Evolutionary conservation across 2,113 vertebrate genomes (phyloP), one percentile per base, ranked within the genome.

Genomic region (Chionis minor): DNA sequence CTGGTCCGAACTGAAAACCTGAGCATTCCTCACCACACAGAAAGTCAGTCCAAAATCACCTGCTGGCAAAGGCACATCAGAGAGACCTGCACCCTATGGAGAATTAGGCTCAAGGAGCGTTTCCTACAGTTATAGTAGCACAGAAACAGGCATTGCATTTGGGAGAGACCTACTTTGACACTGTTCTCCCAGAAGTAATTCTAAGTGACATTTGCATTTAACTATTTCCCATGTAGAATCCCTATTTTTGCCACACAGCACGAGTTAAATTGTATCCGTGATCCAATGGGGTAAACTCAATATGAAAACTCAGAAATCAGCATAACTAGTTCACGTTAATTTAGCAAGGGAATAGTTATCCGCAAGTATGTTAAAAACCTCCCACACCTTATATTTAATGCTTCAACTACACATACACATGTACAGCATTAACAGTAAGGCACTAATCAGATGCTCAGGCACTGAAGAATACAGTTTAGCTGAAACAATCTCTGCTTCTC

Each of bases 51-150:
- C 19, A 15, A 88, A 93, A 87, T 33, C 23, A 69, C 23, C 26
- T 52, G 26, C 38, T 38, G 35, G 52, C n/a, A 62, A 83, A 67
- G 24, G 28, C 27, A 61, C 10, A 9, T n/a, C 21, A 59, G 24
- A 74, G 22, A 12, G 8, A 82, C 5, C 16, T 3, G 11, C 3
- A 6, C 1, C 12, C 26, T 9, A 0, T 3, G 12, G 35, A 62
- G 9, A 83, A 61, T 38, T 4, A 65, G 35, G 35, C 49, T 55
- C 23, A 82, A 69, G 40, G 1, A 85, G 4, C 0, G 8, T 20
- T 67, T 86, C 74, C 40, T 67, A 19, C 2, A 20, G 20, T 18
- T 54, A 90, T 15, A 73, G 45, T 6, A 63, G 61, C 35, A 66
- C 10, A 66, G 23, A 80, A 13, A 1, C 4, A 27, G 15, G 20